Conservation (phyloP, 37 sponge, comb jelly and placozoan genomes). For the Haliclona indistincta region DNA sequence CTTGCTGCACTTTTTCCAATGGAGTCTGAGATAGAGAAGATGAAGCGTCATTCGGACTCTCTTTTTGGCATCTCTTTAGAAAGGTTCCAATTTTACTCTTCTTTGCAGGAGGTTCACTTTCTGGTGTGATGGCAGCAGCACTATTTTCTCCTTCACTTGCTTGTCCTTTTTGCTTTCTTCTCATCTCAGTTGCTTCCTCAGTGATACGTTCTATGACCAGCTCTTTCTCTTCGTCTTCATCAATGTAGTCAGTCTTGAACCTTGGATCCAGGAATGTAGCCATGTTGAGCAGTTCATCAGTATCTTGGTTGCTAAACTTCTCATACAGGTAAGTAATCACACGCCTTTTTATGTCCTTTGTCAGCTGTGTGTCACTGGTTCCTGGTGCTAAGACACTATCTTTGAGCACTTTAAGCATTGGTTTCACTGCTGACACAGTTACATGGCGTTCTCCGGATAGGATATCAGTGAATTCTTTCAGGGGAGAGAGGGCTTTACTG, state of each 20-base stretch:
- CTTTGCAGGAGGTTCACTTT: neutral
- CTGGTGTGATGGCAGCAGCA: too few species aligned
- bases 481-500: conserved; percentile 18
- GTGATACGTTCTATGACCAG: neutral
- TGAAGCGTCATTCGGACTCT: neutral
- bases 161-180: neutral
- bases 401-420: conserved; percentile 11
- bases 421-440: conserved; percentile 33
- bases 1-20: neutral
- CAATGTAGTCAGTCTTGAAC: conserved; percentile 4
- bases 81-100: conserved; percentile 14
- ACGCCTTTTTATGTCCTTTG: conserved; percentile 26
- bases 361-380: conserved; percentile 16
- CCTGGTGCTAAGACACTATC: neutral
- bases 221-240: neutral
- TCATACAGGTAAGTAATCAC: conserved; percentile 1
- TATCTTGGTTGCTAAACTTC: neutral
- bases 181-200: neutral
- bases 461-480: conserved; percentile 36
- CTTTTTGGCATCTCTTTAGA: conserved; percentile 3
- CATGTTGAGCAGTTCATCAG: conserved; percentile 6
- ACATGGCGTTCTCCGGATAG: conserved; percentile 37
- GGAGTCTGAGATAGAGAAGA: neutral
- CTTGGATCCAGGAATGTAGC: conserved; percentile 46
- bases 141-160: neutral